These are phyloP conservation scores for Minunthozetes semirufus DNA, from an alignment of 2,888 invertebrate genomes.

Conservation along the genomic window DNA sequence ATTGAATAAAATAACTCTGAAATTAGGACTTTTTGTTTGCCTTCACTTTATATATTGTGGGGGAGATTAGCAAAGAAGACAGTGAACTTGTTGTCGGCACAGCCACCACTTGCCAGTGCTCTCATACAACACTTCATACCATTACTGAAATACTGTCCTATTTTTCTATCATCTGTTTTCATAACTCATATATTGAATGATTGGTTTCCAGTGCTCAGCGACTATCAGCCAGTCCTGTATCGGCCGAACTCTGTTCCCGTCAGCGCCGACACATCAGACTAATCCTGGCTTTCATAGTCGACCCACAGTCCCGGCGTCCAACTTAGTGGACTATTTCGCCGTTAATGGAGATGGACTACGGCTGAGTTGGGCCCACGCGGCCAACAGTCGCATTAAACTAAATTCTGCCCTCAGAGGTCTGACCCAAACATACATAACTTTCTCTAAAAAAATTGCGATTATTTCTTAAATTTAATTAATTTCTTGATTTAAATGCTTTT, in stretches of 20 bases:
- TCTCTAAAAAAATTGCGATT: too few species aligned
- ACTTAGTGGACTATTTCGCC: conserved; percentile 45
- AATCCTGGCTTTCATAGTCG: conserved; percentile 30
- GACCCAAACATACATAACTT: background rate
- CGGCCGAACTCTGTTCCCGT: conserved; percentile 38
- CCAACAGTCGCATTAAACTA: conserved; percentile 45
- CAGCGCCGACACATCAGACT: conserved; percentile 34
- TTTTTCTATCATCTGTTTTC: conserved; percentile 4
- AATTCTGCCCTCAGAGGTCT: conserved; percentile 44
- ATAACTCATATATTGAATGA: conserved; percentile 17
- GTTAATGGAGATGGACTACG: conserved; percentile 45
- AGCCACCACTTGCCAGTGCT: background rate
- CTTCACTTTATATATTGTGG: conserved; percentile 28
- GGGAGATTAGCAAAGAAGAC: conserved; percentile 18
- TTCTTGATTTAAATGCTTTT: background rate
- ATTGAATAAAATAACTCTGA: conserved; percentile 24
- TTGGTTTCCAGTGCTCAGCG: conserved; percentile 39
- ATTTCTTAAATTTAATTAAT: background rate
- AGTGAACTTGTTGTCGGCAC: conserved; percentile 25
- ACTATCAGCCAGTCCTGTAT: conserved; percentile 38
- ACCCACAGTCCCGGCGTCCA: conserved; percentile 37
- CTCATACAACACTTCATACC: background rate
- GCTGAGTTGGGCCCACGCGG: conserved; percentile 47
- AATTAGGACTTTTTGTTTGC: conserved; percentile 25
- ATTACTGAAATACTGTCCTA: conserved; percentile 3